Evolutionary conservation across 2,113 vertebrate genomes (phyloP).

Genomic region (Danionella cerebrum): DNA sequence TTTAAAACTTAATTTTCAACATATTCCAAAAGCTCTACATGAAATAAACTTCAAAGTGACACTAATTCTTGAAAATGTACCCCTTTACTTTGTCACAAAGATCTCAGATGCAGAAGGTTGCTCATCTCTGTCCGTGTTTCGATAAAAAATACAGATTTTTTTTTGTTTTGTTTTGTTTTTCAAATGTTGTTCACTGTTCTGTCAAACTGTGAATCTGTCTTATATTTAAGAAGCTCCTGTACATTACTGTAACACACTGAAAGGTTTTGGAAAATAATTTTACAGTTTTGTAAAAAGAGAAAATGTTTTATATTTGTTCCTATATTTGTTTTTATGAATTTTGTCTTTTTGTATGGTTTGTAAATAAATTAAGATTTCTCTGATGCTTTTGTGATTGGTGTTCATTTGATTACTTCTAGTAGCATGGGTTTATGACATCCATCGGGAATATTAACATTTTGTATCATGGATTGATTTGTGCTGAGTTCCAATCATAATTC

Average conservation of each 20-base stretch:
- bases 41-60: too few relatives aligned
- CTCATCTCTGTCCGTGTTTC: too few relatives aligned
- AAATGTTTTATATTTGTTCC: slow-evolving; percentile 52
- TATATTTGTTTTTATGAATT: slow-evolving; percentile 36
- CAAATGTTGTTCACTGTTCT: slow-evolving; percentile 4
- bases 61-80: too few relatives aligned
- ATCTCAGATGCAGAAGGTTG: too few relatives aligned
- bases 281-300: slow-evolving; percentile 56
- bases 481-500: too few relatives aligned
- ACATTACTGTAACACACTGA: slow-evolving; percentile 34
- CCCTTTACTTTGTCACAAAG: slow-evolving; percentile 7
- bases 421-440: background rate
- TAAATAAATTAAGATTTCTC: slow-evolving; percentile 62
- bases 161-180: slow-evolving; percentile 10
- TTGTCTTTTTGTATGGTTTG: slow-evolving; percentile 62
- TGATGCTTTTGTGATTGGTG: background rate
- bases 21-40: too few relatives aligned
- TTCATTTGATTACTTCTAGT: background rate
- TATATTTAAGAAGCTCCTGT: slow-evolving; percentile 50
- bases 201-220: slow-evolving; percentile 33
- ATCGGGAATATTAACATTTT: too few relatives aligned
- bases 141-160: too few relatives aligned
- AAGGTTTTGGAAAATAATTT: slow-evolving; percentile 43
- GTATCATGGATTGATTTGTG: too few relatives aligned
- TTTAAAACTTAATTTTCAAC: too few relatives aligned